Evolutionary conservation across 2,113 vertebrate genomes (phyloP).

Genomic region (Sylvia atricapilla): DNA sequence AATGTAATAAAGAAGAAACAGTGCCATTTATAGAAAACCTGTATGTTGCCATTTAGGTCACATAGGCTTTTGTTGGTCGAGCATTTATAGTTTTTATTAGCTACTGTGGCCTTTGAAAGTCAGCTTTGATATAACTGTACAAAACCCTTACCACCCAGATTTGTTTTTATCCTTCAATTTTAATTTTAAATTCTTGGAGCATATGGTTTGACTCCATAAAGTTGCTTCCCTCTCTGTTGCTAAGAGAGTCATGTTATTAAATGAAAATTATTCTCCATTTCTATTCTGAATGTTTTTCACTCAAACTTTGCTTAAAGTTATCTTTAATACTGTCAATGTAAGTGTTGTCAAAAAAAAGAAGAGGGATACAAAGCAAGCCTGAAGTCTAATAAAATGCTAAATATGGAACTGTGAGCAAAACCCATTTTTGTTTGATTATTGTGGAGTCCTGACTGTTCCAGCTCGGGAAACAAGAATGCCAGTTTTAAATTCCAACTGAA

Average conservation of each 20-base stretch:
- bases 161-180: neutral
- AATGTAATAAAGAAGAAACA: conserved; percentile 52
- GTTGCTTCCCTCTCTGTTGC: neutral
- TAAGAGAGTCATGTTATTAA: neutral
- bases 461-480: neutral
- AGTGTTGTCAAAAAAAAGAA: neutral
- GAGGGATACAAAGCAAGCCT: neutral
- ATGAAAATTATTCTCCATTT: neutral
- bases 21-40: neutral
- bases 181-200: neutral
- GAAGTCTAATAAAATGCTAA: neutral
- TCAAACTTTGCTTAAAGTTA: neutral
- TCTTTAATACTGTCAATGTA: neutral
- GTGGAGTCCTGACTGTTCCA: neutral
- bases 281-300: neutral
- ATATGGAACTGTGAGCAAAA: neutral
- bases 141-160: neutral
- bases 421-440: neutral
- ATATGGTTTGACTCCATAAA: neutral
- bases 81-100: neutral
- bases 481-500: neutral
- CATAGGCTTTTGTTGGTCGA: neutral
- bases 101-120: neutral
- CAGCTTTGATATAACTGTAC: neutral
- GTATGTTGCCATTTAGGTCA: conserved; percentile 16